A percentile compares a stretch with the other conserved stretches of the same genome.
These are phyloP conservation scores for Stylophora pistillata DNA, from an alignment of 64 coral and sea anemone species.

Conservation along the genomic window DNA sequence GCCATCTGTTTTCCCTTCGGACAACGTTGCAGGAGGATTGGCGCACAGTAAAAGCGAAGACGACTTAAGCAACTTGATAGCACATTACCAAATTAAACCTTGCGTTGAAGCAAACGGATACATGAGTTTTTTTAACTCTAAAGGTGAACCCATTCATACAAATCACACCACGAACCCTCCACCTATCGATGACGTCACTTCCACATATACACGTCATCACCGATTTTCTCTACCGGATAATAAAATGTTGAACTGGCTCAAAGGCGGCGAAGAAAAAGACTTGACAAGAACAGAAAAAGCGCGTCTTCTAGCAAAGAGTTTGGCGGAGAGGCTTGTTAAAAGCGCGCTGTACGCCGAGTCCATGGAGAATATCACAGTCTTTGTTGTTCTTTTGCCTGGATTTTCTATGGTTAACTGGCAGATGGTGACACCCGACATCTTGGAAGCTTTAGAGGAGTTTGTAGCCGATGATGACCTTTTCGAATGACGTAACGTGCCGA, in stretches of 20 bases:
- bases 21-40: background rate
- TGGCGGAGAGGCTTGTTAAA: slow-evolving; percentile 78
- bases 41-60: slow-evolving; percentile 9
- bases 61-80: background rate
- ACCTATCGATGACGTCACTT: slow-evolving; percentile 1
- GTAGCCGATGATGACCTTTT: background rate
- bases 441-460: slow-evolving; percentile 43
- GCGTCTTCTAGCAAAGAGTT: slow-evolving; percentile 61
- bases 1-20: background rate
- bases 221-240: slow-evolving; percentile 28
- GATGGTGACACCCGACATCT: slow-evolving; percentile 35
- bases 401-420: slow-evolving; percentile 70
- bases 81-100: background rate
- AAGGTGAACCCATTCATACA: background rate
- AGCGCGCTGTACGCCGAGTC: slow-evolving; percentile 76
- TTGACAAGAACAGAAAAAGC: slow-evolving; percentile 69
- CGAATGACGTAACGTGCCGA: background rate
- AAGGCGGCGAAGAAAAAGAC: background rate
- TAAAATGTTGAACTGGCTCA: slow-evolving; percentile 3
- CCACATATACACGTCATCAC: slow-evolving; percentile 21
- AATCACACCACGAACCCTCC: background rate
- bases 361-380: slow-evolving; percentile 82
- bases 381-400: slow-evolving; percentile 77
- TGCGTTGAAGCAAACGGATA: background rate
- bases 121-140: background rate